Evolutionary conservation across 2,797 vertebrate species (phyloP), one percentile per base, ranked within the genome.

Genomic region (Setipinna tenuifilis): DNA sequence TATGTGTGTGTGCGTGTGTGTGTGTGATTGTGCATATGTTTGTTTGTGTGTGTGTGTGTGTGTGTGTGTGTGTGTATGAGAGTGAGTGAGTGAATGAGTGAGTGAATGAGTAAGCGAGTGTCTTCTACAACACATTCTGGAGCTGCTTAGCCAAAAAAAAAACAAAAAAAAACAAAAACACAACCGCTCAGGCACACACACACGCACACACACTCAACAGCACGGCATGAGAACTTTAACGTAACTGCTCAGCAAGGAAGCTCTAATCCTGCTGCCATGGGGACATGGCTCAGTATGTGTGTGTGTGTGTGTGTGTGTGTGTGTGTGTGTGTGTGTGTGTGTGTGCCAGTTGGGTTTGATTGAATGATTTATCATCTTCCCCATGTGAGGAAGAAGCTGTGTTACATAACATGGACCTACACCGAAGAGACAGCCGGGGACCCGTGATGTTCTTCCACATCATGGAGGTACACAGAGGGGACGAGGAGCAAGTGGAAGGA

Each of bases 311-410:
- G 46, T 48, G 46, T 48, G 46, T 48, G 46, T 48, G 46, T 48
- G 46, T 48, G 46, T 48, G 46, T 48, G 46, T 48, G 46, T 48
- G 46, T 48, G 46, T 48, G 46, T 54, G 50, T 54, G 50, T 54
- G 50, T 54, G 50, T 54, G 7, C 50, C 9, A 7, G 3, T 54
- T 54, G 48, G 85, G 85, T 86, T 85, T 85, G 81, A 84, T 82
- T 54, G 31, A 88, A 88, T 86, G 86, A 88, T 87, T 85, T 80
- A 50, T 41, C 82, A 81, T 81, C 84, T 88, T 85, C 89, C 81
- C 50, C 44, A 28, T 25, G 61, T 46, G 35, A 44, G 71, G 6
- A 16, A 78, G 10, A n/a, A 17, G 35, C 6, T 9, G 68, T 16
- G 16, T 78, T 78, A 78, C 71, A 78, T 78, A 78, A 78, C 71